Percentiles rank a stretch among this genome's conserved stretches.
Conservation (phyloP, 2,797 vertebrate genomes). For the Alfaro cultratus region DNA sequence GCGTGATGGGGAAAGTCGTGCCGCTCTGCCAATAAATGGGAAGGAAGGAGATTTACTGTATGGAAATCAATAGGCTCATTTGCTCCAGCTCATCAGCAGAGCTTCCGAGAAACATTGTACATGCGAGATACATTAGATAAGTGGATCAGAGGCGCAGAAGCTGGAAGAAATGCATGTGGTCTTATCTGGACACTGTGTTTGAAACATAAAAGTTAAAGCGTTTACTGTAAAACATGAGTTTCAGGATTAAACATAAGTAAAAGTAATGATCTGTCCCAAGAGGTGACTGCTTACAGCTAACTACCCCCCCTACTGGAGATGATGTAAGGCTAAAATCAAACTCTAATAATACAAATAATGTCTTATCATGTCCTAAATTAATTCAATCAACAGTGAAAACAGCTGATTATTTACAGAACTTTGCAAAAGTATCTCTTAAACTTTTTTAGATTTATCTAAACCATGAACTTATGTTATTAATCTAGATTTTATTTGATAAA, state of each 20-base stretch:
- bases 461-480: neutral
- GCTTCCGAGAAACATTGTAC: conserved; percentile 68
- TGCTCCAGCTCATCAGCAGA: conserved; percentile 60
- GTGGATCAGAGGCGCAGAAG: conserved; percentile 23
- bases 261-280: neutral
- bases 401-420: neutral
- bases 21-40: conserved; percentile 31
- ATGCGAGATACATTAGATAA: conserved; percentile 49
- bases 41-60: conserved; percentile 46
- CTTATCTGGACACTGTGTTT: conserved; percentile 6
- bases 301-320: neutral
- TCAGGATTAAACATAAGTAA: neutral
- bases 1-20: conserved; percentile 44
- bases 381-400: neutral
- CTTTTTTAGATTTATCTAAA: neutral
- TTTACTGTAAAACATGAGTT: neutral
- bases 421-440: neutral
- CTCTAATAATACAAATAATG: neutral
- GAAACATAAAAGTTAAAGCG: conserved; percentile 5
- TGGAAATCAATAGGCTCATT: conserved; percentile 70
- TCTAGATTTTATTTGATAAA: neutral
- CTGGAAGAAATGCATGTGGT: conserved; percentile 1
- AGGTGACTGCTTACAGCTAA: neutral
- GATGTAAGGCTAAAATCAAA: neutral
- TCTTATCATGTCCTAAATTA: neutral